Conservation (phyloP, 2,888 invertebrate genomes). For the Sarcophaga variegata region DNA sequence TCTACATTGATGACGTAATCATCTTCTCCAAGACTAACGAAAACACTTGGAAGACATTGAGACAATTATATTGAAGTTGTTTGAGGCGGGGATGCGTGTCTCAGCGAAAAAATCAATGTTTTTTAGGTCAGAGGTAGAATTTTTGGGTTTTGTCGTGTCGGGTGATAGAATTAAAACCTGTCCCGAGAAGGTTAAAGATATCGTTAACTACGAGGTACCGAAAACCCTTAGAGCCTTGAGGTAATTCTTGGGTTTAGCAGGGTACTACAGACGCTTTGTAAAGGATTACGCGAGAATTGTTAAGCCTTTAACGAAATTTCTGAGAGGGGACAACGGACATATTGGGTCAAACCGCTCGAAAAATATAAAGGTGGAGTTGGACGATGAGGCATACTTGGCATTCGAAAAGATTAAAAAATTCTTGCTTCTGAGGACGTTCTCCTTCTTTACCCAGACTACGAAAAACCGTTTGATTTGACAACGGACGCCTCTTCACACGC, state of each 20-base stretch:
- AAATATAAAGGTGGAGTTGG: not conserved
- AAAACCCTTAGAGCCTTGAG: not conserved
- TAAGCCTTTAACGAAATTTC: too few relatives aligned
- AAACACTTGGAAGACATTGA: not conserved
- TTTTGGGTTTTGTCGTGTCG: not conserved
- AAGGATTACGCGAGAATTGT: too few relatives aligned
- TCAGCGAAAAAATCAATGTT: not conserved
- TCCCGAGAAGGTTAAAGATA: not conserved
- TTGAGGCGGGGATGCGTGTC: not conserved
- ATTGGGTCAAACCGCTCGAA: not conserved
- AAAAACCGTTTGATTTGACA: too few relatives aligned
- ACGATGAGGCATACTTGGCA: slow-evolving; percentile 48
- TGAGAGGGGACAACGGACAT: not conserved
- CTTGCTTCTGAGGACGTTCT: not conserved
- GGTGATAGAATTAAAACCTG: not conserved
- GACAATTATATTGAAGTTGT: not conserved
- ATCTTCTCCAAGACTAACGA: not conserved
- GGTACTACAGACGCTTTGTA: too few relatives aligned
- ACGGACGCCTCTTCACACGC: too few relatives aligned
- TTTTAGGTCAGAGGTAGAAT: not conserved
- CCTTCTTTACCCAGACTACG: too few relatives aligned
- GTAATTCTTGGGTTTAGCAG: too few relatives aligned
- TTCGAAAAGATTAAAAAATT: slow-evolving; percentile 49
- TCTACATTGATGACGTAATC: not conserved
- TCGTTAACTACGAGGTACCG: not conserved